Conservation (phyloP, 2,797 vertebrate species). For the Molossus molossus region DNA sequence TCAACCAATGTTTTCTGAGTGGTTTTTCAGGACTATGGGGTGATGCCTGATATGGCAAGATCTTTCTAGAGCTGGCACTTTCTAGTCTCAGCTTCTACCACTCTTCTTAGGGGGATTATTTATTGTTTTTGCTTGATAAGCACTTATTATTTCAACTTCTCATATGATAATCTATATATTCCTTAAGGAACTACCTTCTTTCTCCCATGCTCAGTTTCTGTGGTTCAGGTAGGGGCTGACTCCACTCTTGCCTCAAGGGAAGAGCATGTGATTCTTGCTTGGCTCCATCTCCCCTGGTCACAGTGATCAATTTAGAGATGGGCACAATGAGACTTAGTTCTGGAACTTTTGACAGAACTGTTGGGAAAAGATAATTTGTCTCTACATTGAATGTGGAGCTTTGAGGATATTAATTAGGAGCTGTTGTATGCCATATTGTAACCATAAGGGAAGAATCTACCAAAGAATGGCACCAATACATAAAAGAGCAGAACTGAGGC, state of each 20-base stretch:
- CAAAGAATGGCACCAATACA: neutral
- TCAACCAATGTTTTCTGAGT: neutral
- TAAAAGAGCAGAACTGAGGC: constrained; percentile 32
- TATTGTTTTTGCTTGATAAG: constrained; percentile 44
- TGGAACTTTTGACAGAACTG: neutral
- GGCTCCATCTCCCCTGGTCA: neutral
- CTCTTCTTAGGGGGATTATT: neutral
- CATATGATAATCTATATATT: constrained; percentile 22
- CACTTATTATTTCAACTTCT: constrained; percentile 13
- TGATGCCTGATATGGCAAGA: neutral
- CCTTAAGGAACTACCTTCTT: neutral
- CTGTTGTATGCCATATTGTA: neutral
- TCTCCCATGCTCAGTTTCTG: neutral
- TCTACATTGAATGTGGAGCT: constrained; percentile 45
- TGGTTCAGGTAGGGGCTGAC: constrained; percentile 32
- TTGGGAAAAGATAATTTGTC: constrained; percentile 19
- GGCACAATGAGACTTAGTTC: constrained; percentile 26
- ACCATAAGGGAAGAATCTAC: neutral
- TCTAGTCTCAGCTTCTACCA: constrained; percentile 17
- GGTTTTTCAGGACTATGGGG: neutral
- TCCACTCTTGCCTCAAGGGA: constrained; percentile 14
- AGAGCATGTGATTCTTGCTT: neutral
- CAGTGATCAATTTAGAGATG: constrained; percentile 22
- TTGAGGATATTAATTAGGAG: constrained; percentile 16
- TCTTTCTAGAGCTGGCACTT: neutral